Base-by-base conservation (phyloP, 2,113 vertebrate species). In the Hippopotamus amphibius region DNA sequence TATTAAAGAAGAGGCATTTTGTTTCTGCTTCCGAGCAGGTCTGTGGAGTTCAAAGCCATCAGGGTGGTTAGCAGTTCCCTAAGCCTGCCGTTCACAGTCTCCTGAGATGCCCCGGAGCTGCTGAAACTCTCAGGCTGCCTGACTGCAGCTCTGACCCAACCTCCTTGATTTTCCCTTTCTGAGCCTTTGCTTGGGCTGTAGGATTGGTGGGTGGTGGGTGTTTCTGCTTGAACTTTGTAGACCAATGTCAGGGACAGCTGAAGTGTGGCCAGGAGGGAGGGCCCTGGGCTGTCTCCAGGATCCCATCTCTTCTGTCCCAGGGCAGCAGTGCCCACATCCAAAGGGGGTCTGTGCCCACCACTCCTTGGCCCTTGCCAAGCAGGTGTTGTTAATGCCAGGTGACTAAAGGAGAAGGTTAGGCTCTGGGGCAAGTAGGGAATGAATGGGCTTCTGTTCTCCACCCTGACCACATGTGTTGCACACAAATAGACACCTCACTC, bases 391-490 rank as follows among this genome's bases (percentile, higher is more conserved):
- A 41, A 37, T 57, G 90, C 37, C 13, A 43, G 85, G 88, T 77
- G 92, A 93, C 65, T 66, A 2, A 77, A 88, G 76, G 53, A 92
- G 84, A 77, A 89, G 92, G 61, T 77, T 95, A 96, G 87, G 92
- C 97, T 97, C 80, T 77, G 89, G 96, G 95, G 94, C 76, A 90
- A 63, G 48, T 24, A 2, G 17, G 79, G 71, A 91, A 97, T 98
- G 97, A 98, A 97, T 97, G 95, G 57, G 87, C 80, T 92, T 97
- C 96, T 98, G 96, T 98, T 97, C 96, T 96, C 90, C 83, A 69
- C 55, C 94, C 96, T 93, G 95, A 98, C 96, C 96, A 79, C 97
- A 96, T 63, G 83, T 82, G 96, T 80, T 92, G 92, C 92, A 98
- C 66, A 88, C 93, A 92, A 92, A 79, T n/a, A 97, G 91, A 91